Base-by-base conservation (phyloP, 2,888 invertebrate species). In the Lasioglossum zephyrum region DNA sequence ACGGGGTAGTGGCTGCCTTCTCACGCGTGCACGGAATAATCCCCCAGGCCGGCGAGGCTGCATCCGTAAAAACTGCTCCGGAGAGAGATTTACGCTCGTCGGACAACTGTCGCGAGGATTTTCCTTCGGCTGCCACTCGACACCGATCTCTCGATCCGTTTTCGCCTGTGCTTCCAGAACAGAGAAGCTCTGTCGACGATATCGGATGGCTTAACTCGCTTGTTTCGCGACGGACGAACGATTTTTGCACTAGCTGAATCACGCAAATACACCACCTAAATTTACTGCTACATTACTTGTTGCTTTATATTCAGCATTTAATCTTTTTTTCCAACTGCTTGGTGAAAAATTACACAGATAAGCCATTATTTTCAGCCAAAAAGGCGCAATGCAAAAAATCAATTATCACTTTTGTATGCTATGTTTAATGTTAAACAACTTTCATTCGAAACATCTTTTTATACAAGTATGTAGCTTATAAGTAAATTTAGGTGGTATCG, bases 21-120 rank as follows among this genome's bases (percentile, higher is more conserved):
- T 91, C 91, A 89, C 91, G 89, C 90, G 89, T 90, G 92, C 87
- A 89, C 70, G 70, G 83, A 86, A 86, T 92, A 91, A 91, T 91
- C 89, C 88, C 89, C 85, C 84, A 41, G 70, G 74, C 76, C 26
- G 74, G 75, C 76, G 22, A n/a, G 26, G n/a, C 57, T n/a, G 3
- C 57, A n/a, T n/a, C 26, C 26, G 26, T 26, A 80, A 87, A 90
- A 92, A 89, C 88, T 84, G 82, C 87, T 89, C 87, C 77, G 57
- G 81, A 79, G 77, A 66, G 76, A 75, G 73, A 89, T 91, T 91
- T 91, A 90, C 91, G 91, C 79, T 73, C 79, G 49, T 79, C 80
- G 66, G 66, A 60, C 60, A 26, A 81, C 83, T 66, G 76, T 36
- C 72, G 60, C 66, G 31, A 36, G 72, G 73, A 81, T 80, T 85